Evolutionary conservation across 2,888 invertebrate genomes (phyloP).

Genomic region (Lasioglossum vierecki): DNA sequence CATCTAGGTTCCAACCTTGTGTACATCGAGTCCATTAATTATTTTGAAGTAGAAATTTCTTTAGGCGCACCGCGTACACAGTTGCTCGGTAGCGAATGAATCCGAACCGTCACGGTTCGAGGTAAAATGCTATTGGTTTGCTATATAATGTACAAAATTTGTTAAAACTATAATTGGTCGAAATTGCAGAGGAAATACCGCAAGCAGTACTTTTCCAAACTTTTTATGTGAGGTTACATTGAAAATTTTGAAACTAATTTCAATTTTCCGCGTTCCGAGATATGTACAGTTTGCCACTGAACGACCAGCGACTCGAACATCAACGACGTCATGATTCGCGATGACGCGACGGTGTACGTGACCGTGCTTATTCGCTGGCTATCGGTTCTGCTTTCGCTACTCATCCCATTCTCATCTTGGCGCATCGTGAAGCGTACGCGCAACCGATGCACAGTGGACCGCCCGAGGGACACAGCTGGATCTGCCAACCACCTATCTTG

Average conservation of each 20-base stretch:
- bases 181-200: no score
- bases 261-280: neutral
- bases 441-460: constrained; percentile 30
- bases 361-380: constrained; percentile 42
- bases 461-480: neutral
- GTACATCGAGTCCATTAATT: no score
- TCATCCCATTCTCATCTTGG: constrained; percentile 49
- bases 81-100: no score
- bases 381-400: constrained; percentile 54
- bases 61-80: no score
- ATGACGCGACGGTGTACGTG: constrained; percentile 57
- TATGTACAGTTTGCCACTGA: neutral
- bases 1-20: neutral
- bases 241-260: neutral
- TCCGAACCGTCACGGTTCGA: no score
- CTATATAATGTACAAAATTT: no score
- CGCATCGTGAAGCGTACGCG: constrained; percentile 38
- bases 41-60: no score
- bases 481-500: neutral
- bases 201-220: no score
- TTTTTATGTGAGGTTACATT: no score
- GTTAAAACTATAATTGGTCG: no score
- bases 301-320: neutral
- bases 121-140: no score
- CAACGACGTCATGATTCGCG: neutral